phyloP scores from a whole-genome alignment of 2,113 vertebrate genomes.

The Aegithalos caudatus region DNA sequence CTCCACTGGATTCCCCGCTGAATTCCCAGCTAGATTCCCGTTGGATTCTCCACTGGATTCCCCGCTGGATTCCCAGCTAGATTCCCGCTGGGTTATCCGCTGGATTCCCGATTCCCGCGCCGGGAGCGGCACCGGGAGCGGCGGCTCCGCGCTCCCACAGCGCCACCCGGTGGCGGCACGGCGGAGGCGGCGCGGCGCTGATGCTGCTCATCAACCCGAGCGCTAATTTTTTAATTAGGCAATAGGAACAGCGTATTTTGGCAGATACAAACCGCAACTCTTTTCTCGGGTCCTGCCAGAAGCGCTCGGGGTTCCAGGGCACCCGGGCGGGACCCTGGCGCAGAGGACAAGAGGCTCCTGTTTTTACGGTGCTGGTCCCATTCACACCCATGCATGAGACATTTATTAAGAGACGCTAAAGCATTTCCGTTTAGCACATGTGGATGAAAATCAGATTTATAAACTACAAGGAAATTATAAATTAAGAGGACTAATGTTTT shows the following conservation, averaged over 20 bases:
- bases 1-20: not conserved
- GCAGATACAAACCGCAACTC: not conserved
- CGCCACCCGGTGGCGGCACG: constrained; percentile 68
- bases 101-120: not conserved
- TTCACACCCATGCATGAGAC: not conserved
- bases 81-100: not conserved
- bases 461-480: not conserved
- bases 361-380: too few species aligned
- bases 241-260: fast-evolving
- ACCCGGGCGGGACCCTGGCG: not conserved
- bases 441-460: not conserved
- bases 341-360: too few species aligned
- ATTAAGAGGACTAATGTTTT: not conserved
- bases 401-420: not conserved
- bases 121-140: not conserved
- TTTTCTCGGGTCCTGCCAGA: not conserved
- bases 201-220: not conserved
- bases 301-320: not conserved
- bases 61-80: not conserved
- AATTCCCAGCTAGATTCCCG: not conserved
- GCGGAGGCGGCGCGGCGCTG: not conserved
- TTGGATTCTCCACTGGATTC: not conserved
- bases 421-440: not conserved
- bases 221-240: not conserved
- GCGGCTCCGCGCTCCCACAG: constrained; percentile 68